Conservation (phyloP, 2,888 invertebrate genomes). For the Lasius platythorax region DNA sequence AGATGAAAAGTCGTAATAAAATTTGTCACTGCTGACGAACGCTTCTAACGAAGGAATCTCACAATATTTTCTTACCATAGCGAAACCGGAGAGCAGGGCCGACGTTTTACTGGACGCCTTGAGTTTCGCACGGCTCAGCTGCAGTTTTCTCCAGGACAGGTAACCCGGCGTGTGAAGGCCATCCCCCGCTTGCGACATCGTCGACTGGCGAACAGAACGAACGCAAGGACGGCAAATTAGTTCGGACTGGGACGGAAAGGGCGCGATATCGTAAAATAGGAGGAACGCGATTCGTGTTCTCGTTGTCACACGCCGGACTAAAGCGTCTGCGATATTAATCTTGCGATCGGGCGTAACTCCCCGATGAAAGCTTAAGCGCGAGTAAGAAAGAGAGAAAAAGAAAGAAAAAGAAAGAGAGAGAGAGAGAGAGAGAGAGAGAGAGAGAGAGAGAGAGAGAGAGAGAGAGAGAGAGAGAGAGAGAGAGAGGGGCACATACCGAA, state of each 20-base stretch:
- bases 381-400: slow-evolving; percentile 64
- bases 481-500: slow-evolving; percentile 82
- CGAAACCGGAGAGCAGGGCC: slow-evolving; percentile 98
- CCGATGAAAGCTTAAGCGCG: slow-evolving; percentile 53
- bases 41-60: too few species aligned
- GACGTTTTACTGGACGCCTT: slow-evolving; percentile 99
- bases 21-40: not conserved
- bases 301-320: not conserved
- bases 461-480: slow-evolving; percentile 64
- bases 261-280: not conserved
- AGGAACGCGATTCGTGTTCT: not conserved
- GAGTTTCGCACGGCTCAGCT: slow-evolving; percentile 98
- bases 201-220: slow-evolving; percentile 87
- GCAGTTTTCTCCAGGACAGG: slow-evolving; percentile 95
- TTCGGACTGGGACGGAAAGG: not conserved
- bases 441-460: slow-evolving; percentile 74
- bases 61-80: slow-evolving; percentile 91
- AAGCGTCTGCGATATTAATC: slow-evolving; percentile 13
- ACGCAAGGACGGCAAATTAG: slow-evolving; percentile 35
- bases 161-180: slow-evolving; percentile 94
- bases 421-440: slow-evolving; percentile 70
- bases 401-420: not conserved
- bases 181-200: slow-evolving; percentile 92
- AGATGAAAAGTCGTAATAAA: not conserved
- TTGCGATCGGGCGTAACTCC: not conserved